phyloP scores from a whole-genome alignment of 2,113 vertebrate genomes.

The Brachirus orientalis region DNA sequence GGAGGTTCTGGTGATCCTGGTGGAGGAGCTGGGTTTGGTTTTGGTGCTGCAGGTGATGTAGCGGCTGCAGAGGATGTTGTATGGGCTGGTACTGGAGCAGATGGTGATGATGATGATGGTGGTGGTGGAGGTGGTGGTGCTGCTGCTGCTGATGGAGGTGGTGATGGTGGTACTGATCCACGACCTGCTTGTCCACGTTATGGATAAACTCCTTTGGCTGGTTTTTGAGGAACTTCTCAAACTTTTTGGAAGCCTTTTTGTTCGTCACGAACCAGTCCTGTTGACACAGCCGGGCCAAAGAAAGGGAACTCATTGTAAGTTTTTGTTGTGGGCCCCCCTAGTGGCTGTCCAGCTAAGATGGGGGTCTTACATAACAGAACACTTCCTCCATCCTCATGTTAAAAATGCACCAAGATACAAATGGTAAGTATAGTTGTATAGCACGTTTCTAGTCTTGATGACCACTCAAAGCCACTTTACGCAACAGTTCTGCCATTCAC shows the following conservation, averaged over 20 bases:
- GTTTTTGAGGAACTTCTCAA: constrained; percentile 88
- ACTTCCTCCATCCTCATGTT: too few species aligned
- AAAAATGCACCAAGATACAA: too few species aligned
- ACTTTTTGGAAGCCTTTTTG: constrained; percentile 87
- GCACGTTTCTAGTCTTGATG: too few species aligned
- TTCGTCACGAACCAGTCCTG: constrained; percentile 94
- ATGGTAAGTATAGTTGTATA: too few species aligned
- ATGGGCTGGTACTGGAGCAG: constrained; percentile 36
- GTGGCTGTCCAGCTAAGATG: too few species aligned
- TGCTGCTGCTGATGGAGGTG: constrained; percentile 20
- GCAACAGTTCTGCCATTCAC: too few species aligned
- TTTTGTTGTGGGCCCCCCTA: too few species aligned
- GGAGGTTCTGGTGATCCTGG: constrained; percentile 44
- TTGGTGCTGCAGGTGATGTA: constrained; percentile 68
- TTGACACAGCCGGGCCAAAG: too few species aligned
- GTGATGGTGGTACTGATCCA: constrained; percentile 71
- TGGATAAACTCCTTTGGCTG: constrained; percentile 77
- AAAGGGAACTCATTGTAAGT: too few species aligned
- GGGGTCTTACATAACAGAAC: too few species aligned
- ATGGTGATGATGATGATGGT: not conserved
- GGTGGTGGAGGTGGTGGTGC: constrained; percentile 49
- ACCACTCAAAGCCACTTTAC: too few species aligned
- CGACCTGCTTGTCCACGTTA: constrained; percentile 36
- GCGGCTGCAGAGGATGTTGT: constrained; percentile 65
- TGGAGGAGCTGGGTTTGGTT: constrained; percentile 56